Evolutionary conservation across 2,888 invertebrate species (phyloP), one percentile per base, ranked within the genome.

Genomic region (Saturnia pavonia): DNA sequence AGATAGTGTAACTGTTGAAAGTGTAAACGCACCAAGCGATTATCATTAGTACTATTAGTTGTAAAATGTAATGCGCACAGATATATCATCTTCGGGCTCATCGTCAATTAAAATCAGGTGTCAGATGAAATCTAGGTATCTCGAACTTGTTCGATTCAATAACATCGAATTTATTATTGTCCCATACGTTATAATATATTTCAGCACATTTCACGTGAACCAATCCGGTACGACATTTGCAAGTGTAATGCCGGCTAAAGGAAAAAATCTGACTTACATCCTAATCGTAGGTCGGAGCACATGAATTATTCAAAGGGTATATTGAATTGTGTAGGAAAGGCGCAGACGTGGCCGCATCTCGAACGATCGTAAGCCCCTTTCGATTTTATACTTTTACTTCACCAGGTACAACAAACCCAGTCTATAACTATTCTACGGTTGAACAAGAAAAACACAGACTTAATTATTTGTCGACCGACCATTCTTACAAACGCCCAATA

Each of bases 301-400:
- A 83, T 87, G 86, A 86, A 87, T 87, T 73, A 87, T 85, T 84
- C 86, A 87, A 71, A 73, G 73, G 74, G 78, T 79, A 83, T 82
- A 87, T 86, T 85, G 86, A 87, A 87, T 87, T 82, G 68, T 51
- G n/a, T 48, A 48, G 71, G 66, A 66, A 54, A 42, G 57, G 25
- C 19, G 25, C 51, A 57, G 67, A 67, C 71, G 57, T 16, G 65
- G 68, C 43, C 66, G 63, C 40, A 19, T 63, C 63, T 40, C 57
- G 12, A 25, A n/a, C 57, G 25, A 57, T 57, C 57, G 25, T 25
- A 8, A 57, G 25, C 9, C 1, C 11, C 25, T 57, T 25, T 25
- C 57, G 25, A 25, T 25, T 25, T 51, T 57, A 57, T 11, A 14
- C 14, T 57, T 25, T 25, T 57, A 57, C 25, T 57, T 1, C 25